phyloP scores from a whole-genome alignment of 2,113 vertebrate species.

The Anguilla rostrata region DNA sequence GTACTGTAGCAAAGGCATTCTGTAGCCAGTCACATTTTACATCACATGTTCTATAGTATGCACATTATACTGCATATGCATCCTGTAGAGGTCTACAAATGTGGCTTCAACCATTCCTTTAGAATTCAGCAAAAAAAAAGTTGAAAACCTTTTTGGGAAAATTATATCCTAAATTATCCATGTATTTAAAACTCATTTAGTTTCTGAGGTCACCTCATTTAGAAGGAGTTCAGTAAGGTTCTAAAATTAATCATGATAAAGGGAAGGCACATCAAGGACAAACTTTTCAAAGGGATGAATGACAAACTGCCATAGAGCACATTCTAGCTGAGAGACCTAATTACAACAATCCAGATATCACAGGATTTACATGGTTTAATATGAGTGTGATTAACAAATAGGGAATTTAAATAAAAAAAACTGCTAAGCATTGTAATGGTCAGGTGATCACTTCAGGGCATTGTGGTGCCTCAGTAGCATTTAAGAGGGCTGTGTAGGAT shows the following conservation, averaged over 20 bases:
- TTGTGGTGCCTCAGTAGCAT: background rate
- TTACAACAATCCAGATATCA: constrained; percentile 2
- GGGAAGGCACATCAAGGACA: constrained; percentile 22
- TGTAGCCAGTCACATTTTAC: background rate
- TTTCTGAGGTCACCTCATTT: constrained; percentile 65
- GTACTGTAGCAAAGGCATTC: background rate
- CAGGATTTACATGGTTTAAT: background rate
- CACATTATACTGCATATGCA: background rate
- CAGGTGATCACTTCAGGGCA: background rate
- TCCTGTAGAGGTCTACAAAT: background rate
- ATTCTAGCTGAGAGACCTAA: constrained; percentile 1
- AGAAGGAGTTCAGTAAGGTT: constrained; percentile 48
- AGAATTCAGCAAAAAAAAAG: background rate
- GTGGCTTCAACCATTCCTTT: background rate
- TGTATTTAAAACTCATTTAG: constrained; percentile 50
- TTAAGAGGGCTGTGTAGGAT: background rate
- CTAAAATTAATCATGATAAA: constrained; percentile 60
- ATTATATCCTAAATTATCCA: background rate
- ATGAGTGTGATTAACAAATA: background rate
- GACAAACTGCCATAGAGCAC: constrained; percentile 32
- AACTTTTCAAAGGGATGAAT: constrained; percentile 57
- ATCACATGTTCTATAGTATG: background rate
- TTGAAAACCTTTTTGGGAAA: background rate
- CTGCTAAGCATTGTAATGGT: background rate
- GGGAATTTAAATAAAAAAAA: background rate